Evolutionary conservation across 1,140 invertebrate species (phyloP).

Genomic region (Planococcus citri): DNA sequence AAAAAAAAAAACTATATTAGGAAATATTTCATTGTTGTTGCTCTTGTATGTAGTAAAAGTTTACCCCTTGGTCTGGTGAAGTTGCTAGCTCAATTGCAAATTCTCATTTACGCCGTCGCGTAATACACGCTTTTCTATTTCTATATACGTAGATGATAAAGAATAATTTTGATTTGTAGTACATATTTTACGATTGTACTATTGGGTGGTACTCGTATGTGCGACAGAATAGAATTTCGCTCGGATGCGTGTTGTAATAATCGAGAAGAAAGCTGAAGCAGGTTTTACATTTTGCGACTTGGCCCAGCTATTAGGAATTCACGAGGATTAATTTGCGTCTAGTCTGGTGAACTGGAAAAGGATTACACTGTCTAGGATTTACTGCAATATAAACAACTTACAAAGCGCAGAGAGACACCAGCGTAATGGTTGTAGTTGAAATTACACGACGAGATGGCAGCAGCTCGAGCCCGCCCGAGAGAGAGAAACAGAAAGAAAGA

Average conservation of each 20-base stretch:
- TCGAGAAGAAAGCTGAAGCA: too few species aligned
- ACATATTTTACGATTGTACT: too few species aligned
- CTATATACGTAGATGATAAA: too few species aligned
- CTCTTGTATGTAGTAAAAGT: too few species aligned
- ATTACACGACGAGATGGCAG: background rate
- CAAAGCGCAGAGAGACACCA: background rate
- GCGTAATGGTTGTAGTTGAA: background rate
- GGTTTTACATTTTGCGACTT: background rate
- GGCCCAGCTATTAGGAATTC: slow-evolving; percentile 10
- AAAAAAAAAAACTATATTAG: too few species aligned
- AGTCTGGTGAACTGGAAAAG: slow-evolving; percentile 19
- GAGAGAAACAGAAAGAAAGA: background rate
- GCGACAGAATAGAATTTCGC: too few species aligned
- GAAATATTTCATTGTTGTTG: background rate
- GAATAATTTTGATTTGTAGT: background rate
- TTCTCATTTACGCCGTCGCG: too few species aligned
- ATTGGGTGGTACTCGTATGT: too few species aligned
- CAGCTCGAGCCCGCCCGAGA: background rate
- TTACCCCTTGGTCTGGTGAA: too few species aligned
- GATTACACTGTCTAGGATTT: slow-evolving; percentile 18
- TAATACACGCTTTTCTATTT: too few species aligned
- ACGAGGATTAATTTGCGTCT: slow-evolving; percentile 13
- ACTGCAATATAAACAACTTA: slow-evolving; percentile 9
- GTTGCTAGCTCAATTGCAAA: too few species aligned
- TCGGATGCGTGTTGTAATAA: too few species aligned